Conservation (phyloP, 2,888 invertebrate genomes). For the Drosophila anceps region DNA sequence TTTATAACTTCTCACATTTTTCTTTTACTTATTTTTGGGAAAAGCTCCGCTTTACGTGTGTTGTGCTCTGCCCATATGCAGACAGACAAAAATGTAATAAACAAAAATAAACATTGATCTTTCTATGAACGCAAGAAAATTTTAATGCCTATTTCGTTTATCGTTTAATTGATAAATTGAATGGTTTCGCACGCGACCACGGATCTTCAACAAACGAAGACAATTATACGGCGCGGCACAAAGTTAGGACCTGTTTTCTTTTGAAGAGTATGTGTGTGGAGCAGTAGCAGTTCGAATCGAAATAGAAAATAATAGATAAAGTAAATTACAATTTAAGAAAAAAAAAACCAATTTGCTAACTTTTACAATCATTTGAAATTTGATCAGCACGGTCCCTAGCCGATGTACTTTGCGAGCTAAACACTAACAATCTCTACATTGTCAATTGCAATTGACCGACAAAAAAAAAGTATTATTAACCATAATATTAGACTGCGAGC, state of each 20-base stretch:
- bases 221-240: slow-evolving; percentile 39
- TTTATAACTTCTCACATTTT: slow-evolving; percentile 18
- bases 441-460: slow-evolving; percentile 42
- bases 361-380: slow-evolving; percentile 19
- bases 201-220: slow-evolving; percentile 72
- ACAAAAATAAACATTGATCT: slow-evolving; percentile 21
- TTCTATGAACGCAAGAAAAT: slow-evolving; percentile 19
- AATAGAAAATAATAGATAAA: slow-evolving; percentile 1
- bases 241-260: slow-evolving; percentile 19
- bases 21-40: slow-evolving; percentile 10
- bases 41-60: slow-evolving; percentile 16
- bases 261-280: slow-evolving; percentile 14
- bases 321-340: slow-evolving; percentile 10
- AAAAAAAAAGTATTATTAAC: slow-evolving; percentile 46
- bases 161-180: slow-evolving; percentile 60
- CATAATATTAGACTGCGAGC: slow-evolving; percentile 49
- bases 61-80: slow-evolving; percentile 21
- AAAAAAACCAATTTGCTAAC: slow-evolving; percentile 33
- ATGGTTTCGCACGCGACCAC: slow-evolving; percentile 30
- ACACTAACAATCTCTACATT: slow-evolving; percentile 69
- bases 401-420: slow-evolving; percentile 37
- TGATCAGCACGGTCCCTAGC: slow-evolving; percentile 12
- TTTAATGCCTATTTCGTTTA: slow-evolving; percentile 52
- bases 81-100: slow-evolving; percentile 26
- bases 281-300: slow-evolving; percentile 24